Percentiles rank a stretch among this genome's conserved stretches.
Evolutionary conservation across 1,140 invertebrate genomes (phyloP).

Genomic region (Agrypnia vestita): DNA sequence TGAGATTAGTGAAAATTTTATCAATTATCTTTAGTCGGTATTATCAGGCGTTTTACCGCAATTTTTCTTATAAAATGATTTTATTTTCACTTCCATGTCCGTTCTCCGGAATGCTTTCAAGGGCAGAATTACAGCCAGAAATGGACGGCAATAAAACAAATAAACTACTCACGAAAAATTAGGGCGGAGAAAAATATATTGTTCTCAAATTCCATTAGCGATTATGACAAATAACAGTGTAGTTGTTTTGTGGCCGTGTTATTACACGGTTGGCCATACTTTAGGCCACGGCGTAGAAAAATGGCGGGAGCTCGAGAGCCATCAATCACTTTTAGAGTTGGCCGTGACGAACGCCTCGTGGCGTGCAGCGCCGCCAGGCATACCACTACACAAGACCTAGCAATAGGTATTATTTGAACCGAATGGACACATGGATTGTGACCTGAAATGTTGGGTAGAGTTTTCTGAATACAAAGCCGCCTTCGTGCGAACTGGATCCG

Average conservation of each 20-base stretch:
- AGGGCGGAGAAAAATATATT: slow-evolving; percentile 15
- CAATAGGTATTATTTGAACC: too few species aligned
- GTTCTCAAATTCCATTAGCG: slow-evolving; percentile 39
- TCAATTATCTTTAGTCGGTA: too few species aligned
- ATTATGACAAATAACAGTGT: slow-evolving; percentile 59
- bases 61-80: too few species aligned
- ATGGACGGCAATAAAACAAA: slow-evolving; percentile 27
- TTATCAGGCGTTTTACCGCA: too few species aligned
- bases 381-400: background rate
- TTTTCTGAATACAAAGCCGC: too few species aligned
- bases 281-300: slow-evolving; percentile 45
- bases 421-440: too few species aligned
- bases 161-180: background rate
- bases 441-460: too few species aligned
- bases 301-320: slow-evolving; percentile 44
- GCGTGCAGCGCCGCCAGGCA: slow-evolving; percentile 46
- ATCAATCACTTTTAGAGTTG: slow-evolving; percentile 58
- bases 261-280: slow-evolving; percentile 58
- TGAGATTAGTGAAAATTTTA: too few species aligned
- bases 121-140: background rate
- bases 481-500: too few species aligned
- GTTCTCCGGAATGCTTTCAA: background rate
- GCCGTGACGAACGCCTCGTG: slow-evolving; percentile 59
- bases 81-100: too few species aligned
- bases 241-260: slow-evolving; percentile 52